phyloP scores from a whole-genome alignment of 2,797 vertebrate species.

The Steatocranus sp. region DNA sequence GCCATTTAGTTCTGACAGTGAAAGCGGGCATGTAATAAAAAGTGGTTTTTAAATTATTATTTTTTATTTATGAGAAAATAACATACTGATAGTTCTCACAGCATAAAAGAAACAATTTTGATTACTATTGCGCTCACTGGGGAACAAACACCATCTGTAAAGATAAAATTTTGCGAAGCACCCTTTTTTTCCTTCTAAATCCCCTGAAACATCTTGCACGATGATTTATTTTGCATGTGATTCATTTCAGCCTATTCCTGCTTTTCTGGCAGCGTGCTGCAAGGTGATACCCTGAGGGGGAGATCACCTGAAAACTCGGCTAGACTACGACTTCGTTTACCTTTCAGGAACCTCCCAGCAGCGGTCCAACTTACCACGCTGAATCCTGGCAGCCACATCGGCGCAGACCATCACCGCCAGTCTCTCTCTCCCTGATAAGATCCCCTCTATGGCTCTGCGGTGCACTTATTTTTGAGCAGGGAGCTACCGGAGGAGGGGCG shows the following conservation, averaged over 20 bases:
- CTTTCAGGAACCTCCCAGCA: background rate
- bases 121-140: background rate
- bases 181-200: background rate
- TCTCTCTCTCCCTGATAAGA: background rate
- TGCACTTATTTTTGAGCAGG: conserved; percentile 53
- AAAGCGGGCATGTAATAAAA: background rate
- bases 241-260: background rate
- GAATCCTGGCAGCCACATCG: background rate
- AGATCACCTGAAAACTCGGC: background rate
- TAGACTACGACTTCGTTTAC: background rate
- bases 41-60: background rate
- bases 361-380: background rate
- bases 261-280: background rate
- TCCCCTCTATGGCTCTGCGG: background rate
- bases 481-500: conserved; percentile 54
- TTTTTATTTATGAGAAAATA: background rate
- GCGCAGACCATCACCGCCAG: background rate
- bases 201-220: background rate
- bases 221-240: background rate
- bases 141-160: background rate
- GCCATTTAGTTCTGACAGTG: background rate
- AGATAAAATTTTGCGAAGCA: background rate
- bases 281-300: background rate
- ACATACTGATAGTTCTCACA: background rate
- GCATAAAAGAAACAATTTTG: background rate